Base-by-base conservation (phyloP, 2,888 invertebrate genomes). In the Pseudococcus viburni region DNA sequence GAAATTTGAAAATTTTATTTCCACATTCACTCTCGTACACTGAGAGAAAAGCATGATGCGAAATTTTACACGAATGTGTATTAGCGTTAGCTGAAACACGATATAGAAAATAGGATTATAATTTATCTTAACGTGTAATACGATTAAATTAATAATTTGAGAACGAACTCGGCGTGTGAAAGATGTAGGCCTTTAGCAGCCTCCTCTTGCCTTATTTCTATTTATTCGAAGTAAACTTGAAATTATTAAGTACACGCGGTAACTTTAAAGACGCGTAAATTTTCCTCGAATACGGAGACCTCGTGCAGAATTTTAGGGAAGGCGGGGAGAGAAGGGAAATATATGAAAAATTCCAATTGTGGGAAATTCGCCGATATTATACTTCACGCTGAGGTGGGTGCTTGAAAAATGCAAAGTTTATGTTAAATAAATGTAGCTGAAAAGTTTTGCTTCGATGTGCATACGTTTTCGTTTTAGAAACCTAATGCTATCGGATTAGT, bases 61-160 rank as follows among this genome's bases (percentile, higher is more conserved):
- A 73, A 73, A 33, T 73, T 73, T 73, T 33, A 73, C 17, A 8
- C 33, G 33, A 33, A 73, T 17, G 15, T 46, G 6, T 83, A 83
- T 83, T 83, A 19, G 12, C 8, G 19, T 83, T 46, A 17, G 80
- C 80, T 83, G 80, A 83, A 83, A 83, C 33, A 46, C 80, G 46
- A 83, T 46, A 46, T 46, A 83, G 46, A 19, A 83, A 83, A 83
- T 19, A 42, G 46, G 80, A 83, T 83, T 83, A 83, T 83, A 19
- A 46, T 12, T 83, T 46, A 46, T 42, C 80, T 19, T 46, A n/a
- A 83, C 80, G 80, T 83, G 19, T 33, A 83, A 83, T 19, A 46
- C 80, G 80, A 83, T 83, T 83, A 83, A 83, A 83, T 83, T 83
- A 83, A 46, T 83, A 83, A 83, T 83, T 83, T 46, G 46, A 22